Conservation (phyloP, 2,797 vertebrate species). For the Macrochelys suwanniensis region DNA sequence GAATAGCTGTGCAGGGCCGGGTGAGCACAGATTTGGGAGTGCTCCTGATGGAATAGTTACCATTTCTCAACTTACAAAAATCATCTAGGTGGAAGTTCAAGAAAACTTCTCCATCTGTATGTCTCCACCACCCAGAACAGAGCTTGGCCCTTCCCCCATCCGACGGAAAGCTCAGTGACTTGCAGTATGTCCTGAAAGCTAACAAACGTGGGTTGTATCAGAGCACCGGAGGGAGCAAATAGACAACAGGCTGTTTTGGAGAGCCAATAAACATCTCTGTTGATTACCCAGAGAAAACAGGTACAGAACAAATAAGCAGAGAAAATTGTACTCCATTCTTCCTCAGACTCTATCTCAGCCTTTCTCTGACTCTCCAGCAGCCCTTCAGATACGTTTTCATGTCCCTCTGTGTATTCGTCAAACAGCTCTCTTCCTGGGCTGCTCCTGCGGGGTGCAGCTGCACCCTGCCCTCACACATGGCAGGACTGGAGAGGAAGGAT, state of each 20-base stretch:
- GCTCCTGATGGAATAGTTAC: background rate
- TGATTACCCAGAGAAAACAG: background rate
- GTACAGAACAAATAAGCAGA: background rate
- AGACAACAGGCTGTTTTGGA: background rate
- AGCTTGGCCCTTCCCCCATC: background rate
- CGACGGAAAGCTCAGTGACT: background rate
- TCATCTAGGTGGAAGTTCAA: background rate
- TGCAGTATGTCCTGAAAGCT: background rate
- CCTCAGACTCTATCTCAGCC: background rate
- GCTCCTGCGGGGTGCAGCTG: background rate
- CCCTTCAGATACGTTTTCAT: too few species aligned
- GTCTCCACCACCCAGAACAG: accelerated
- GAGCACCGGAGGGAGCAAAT: background rate
- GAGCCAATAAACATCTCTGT: background rate
- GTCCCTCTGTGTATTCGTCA: background rate
- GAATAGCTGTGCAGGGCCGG: background rate
- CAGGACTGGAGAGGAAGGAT: background rate
- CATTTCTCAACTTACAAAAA: background rate
- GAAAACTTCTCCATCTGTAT: background rate
- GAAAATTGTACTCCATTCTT: background rate
- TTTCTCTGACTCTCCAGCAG: background rate
- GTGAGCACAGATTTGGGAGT: background rate
- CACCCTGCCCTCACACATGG: background rate
- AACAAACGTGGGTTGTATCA: background rate
- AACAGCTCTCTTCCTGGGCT: background rate